phyloP scores from a whole-genome alignment of 2,888 invertebrate species.

The Drosophila longiperda region DNA sequence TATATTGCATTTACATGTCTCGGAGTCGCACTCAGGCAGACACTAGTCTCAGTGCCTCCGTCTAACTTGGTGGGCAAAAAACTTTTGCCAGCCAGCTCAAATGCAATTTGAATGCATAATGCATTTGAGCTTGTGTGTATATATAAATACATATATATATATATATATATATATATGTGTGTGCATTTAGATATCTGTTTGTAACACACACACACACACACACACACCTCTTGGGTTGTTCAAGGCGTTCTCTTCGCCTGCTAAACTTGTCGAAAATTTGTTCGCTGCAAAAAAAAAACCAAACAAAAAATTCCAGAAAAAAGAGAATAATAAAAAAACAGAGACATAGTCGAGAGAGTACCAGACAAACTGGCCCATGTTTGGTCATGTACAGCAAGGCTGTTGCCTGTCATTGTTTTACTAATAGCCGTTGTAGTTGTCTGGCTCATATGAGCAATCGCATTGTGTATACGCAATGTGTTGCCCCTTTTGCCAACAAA shows the following conservation, averaged over 20 bases:
- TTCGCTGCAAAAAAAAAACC: slow-evolving; percentile 43
- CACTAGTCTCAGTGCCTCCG: slow-evolving; percentile 28
- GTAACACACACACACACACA: slow-evolving; percentile 18
- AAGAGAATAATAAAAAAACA: slow-evolving; percentile 2
- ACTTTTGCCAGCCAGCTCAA: slow-evolving; percentile 55
- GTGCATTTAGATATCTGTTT: slow-evolving; percentile 34
- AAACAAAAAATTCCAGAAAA: slow-evolving; percentile 13
- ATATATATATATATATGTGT: slow-evolving; percentile 10
- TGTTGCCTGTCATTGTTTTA: slow-evolving; percentile 76
- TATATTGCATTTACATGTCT: slow-evolving; percentile 50
- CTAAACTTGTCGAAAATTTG: slow-evolving; percentile 78
- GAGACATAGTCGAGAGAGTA: slow-evolving; percentile 36
- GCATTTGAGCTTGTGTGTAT: slow-evolving; percentile 28
- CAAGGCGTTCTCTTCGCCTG: slow-evolving; percentile 53
- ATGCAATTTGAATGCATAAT: slow-evolving; percentile 66
- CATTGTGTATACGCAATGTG: slow-evolving; percentile 63
- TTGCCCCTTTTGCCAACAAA: slow-evolving; percentile 3
- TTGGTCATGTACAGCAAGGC: slow-evolving; percentile 74
- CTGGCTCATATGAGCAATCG: slow-evolving; percentile 52
- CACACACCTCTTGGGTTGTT: slow-evolving; percentile 52
- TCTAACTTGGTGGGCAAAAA: slow-evolving; percentile 24
- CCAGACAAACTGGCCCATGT: slow-evolving; percentile 71
- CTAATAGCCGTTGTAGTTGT: slow-evolving; percentile 75
- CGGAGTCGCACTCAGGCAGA: slow-evolving; percentile 47
- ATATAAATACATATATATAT: slow-evolving; percentile 7